These are phyloP conservation scores for Pseudoatta argentina DNA, from an alignment of 1,140 invertebrate genomes.

Conservation along the genomic window DNA sequence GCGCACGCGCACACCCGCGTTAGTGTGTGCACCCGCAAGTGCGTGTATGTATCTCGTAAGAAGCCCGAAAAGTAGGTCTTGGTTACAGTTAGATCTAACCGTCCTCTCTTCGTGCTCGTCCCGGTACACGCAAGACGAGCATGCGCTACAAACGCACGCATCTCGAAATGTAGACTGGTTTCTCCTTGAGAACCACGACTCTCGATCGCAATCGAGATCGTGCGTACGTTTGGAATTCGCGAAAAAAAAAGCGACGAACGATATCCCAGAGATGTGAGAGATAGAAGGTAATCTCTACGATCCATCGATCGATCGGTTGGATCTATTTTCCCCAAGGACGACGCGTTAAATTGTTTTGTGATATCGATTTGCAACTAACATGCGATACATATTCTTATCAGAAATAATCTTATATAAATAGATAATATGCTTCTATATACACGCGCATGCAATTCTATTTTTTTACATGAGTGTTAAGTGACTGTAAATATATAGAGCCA, in stretches of 20 bases:
- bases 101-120: conserved; percentile 70
- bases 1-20: not conserved
- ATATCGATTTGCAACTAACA: conserved; percentile 28
- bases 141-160: not conserved
- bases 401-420: conserved; percentile 20
- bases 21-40: not conserved
- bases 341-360: not conserved
- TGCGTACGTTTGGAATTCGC: conserved; percentile 17
- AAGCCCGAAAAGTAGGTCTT: conserved; percentile 82
- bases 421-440: not conserved
- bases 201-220: not conserved
- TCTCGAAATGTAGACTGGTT: not conserved
- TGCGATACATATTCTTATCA: not conserved
- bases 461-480: not conserved
- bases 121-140: conserved; percentile 46
- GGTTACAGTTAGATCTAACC: conserved; percentile 85
- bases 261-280: not conserved
- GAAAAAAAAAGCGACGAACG: conserved; percentile 2
- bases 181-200: not conserved
- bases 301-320: not conserved
- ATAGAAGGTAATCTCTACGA: not conserved
- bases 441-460: not conserved
- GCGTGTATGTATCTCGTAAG: conserved; percentile 15
- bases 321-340: not conserved
- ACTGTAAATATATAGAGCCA: not conserved